Evolutionary conservation across 2,888 invertebrate genomes (phyloP).

Genomic region (Pecten maximus): DNA sequence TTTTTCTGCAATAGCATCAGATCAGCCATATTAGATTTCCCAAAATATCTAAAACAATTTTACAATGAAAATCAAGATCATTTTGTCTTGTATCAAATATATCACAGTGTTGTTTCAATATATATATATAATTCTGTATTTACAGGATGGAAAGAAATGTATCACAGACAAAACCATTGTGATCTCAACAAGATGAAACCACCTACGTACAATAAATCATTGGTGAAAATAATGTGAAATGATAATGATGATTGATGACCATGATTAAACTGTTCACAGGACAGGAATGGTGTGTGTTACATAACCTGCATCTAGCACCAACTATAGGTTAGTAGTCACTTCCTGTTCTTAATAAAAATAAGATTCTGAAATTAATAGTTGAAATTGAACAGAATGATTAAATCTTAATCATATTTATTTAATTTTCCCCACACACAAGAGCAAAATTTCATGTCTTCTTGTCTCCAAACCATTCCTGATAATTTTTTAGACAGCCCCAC

Average conservation of each 20-base stretch:
- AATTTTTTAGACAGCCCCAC: too few relatives aligned
- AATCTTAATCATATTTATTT: neutral
- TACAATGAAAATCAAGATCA: neutral
- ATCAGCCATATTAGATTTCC: neutral
- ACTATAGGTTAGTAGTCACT: constrained; percentile 2
- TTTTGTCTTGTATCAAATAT: neutral
- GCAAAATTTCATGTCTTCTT: too few relatives aligned
- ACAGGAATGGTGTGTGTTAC: neutral
- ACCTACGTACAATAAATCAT: neutral
- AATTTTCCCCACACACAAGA: too few relatives aligned
- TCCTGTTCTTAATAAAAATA: too few relatives aligned
- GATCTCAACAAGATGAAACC: neutral
- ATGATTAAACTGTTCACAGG: neutral
- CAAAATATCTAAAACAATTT: neutral
- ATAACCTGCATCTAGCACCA: neutral
- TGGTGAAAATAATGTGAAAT: neutral
- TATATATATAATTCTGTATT: neutral
- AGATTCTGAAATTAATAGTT: neutral
- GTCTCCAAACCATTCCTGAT: too few relatives aligned
- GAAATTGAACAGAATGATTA: neutral
- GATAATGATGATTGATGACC: neutral
- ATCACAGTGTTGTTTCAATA: constrained; percentile 29
- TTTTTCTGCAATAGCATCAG: neutral
- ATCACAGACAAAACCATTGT: constrained; percentile 9
- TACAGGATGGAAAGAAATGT: neutral